phyloP scores from a whole-genome alignment of 35 echinoderm and acorn worm species.

The Diadema setosum region DNA sequence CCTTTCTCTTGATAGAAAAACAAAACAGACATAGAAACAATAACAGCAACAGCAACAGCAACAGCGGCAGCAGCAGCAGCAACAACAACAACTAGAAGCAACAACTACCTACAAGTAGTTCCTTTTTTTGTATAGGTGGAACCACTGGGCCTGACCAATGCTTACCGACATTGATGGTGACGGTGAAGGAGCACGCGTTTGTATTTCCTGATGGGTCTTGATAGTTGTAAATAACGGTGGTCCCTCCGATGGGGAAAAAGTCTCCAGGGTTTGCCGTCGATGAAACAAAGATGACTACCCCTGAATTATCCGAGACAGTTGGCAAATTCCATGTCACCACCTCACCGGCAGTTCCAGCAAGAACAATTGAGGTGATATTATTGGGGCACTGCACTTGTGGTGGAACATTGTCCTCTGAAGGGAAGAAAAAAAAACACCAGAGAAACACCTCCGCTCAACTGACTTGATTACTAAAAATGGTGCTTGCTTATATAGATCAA shows the following conservation, averaged over 20 bases:
- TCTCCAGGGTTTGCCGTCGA: neutral
- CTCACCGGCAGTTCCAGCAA: neutral
- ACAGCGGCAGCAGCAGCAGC: no score
- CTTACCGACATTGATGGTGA: conserved; percentile 27
- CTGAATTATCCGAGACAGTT: conserved; percentile 29
- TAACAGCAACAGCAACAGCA: no score
- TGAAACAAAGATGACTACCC: neutral
- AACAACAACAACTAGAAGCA: no score
- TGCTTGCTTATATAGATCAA: no score
- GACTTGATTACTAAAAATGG: no score
- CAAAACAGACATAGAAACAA: no score
- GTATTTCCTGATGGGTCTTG: conserved; percentile 18
- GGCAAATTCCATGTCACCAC: conserved; percentile 23
- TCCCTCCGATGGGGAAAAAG: conserved; percentile 34
- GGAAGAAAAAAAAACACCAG: no score
- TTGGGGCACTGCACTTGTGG: neutral
- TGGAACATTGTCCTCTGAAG: neutral
- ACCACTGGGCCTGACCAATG: no score
- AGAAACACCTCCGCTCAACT: no score
- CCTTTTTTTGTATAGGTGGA: no score
- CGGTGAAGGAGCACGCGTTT: conserved; percentile 9
- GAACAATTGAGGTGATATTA: conserved; percentile 30
- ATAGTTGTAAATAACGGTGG: conserved; percentile 44
- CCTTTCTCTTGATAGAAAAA: no score
- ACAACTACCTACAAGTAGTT: no score